Base-by-base conservation (phyloP, 2,113 vertebrate genomes). In the Condylura cristata region DNA sequence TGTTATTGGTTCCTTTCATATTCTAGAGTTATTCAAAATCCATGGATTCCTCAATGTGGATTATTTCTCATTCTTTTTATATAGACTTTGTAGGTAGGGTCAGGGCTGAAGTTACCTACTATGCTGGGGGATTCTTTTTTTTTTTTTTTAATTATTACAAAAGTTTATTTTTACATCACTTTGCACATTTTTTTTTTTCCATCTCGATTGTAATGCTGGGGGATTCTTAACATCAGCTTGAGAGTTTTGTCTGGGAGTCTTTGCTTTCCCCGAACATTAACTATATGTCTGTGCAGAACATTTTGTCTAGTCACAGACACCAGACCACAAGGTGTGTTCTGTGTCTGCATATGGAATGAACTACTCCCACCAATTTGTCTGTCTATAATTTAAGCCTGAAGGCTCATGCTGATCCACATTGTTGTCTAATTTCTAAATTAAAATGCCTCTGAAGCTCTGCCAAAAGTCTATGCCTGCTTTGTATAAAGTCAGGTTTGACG, bases 381-480 rank as follows among this genome's bases (percentile, higher is more conserved):
- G 28, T 3, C 13, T 6, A n/a, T 39, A 17, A 68, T 48, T 70
- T 66, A 80, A 93, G 16, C 10, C 26, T 75, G 8, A n/a, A 30
- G 11, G 0, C 5, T 86, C 7, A 65, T 39, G 63, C 28, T 75
- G 37, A 9, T 6, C 18, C 28, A 41, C 3, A 30, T 1, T 34
- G 2, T 24, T 90, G 32, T 3, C 26, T 46, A 22, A 17, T 48
- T 87, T 56, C 14, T 82, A 68, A 71, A 58, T 46, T 5, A 16
- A 14, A 58, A 18, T 82, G 6, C 87, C 20, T 85, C 24, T 78
- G 44, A 84, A 75, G 3, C 18, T 70, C 22, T 86, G 37, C 32
- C 13, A 9, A n/a, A 0, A 22, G 2, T 26, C 12, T 20, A 0
- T 5, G 60, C 46, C 5, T 2, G 30, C 22, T 16, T 4, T 60